These are phyloP conservation scores for Heterohyrax brucei DNA, from an alignment of 2,797 vertebrate species.

Conservation along the genomic window DNA sequence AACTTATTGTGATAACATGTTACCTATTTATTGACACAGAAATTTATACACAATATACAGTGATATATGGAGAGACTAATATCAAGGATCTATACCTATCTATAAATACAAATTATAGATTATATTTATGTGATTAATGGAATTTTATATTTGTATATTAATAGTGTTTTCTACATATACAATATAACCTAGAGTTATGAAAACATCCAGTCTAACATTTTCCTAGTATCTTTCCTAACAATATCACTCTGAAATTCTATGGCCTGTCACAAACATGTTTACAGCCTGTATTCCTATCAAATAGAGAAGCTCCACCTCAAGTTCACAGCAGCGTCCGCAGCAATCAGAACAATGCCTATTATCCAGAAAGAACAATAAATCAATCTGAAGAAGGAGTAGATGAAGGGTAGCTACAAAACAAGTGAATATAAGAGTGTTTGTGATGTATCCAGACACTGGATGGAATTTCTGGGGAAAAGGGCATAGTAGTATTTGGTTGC, in stretches of 20 bases:
- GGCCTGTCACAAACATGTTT: background rate
- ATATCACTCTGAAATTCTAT: constrained; percentile 44
- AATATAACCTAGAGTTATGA: background rate
- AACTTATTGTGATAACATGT: no score
- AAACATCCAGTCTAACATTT: background rate
- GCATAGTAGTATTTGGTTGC: background rate
- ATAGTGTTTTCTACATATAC: no score
- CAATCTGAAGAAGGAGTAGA: constrained; percentile 6
- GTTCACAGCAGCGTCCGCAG: constrained; percentile 12
- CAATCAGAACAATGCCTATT: background rate
- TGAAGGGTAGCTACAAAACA: constrained; percentile 19
- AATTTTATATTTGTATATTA: no score
- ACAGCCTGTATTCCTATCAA: background rate
- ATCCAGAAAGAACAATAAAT: background rate
- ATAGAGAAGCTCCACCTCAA: background rate
- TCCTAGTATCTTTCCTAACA: background rate
- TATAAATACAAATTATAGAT: no score
- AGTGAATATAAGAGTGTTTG: constrained; percentile 41
- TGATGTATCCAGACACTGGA: constrained; percentile 2
- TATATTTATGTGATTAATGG: no score
- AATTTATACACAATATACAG: no score
- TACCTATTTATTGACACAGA: no score
- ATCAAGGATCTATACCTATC: no score
- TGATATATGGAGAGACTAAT: no score
- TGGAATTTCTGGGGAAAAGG: constrained; percentile 12